Base-by-base conservation (phyloP, 2,797 vertebrate species). In the Mormyrops attenuatus region DNA sequence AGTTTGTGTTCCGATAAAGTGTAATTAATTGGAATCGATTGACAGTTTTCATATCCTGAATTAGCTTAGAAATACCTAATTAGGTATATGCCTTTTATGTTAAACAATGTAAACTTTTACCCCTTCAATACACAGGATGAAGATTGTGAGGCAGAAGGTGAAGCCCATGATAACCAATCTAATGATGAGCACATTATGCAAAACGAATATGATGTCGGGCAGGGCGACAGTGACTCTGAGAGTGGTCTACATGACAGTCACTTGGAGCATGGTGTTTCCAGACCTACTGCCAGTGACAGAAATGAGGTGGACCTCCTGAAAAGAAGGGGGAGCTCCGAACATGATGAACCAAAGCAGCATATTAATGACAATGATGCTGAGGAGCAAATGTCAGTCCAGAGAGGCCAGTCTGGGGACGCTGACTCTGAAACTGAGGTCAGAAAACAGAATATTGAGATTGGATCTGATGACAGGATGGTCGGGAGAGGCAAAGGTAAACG, bases 111-210 rank as follows among this genome's bases (percentile, higher is more conserved):
- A 41, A 44, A 20, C 38, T n/a, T 80, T 80, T 80, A 44, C 73
- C 38, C 5, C 6, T 80, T 93, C 2, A 63, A 82, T 80, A 17
- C 0, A 60, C 94, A 99, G 98, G 97, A 98, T 20, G 98, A 98
- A 1, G 96, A 94, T 87, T 98, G 97, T 89, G 96, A 97, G 41
- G 93, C 94, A 20, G 98, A 97, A 88, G 96, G 94, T 11, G 94
- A 94, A 1, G 90, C 92, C 1, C 63, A 2, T 0, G 80, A 90
- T 91, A 92, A 89, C 60, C 93, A 92, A 89, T 92, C 91, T 85
- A 92, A 94, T 91, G 93, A 50, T 13, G 93, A 91, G 20, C 93
- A 90, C 3, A 92, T 91, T 53, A 95, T 95, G 0, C 95, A 95
- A 89, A 91, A 90, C 0, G 97, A 97, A 30, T 95, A 93, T 55